Percentiles rank a stretch among this genome's conserved stretches.
Conservation (phyloP, 2,113 vertebrate species). For the Natator depressus region DNA sequence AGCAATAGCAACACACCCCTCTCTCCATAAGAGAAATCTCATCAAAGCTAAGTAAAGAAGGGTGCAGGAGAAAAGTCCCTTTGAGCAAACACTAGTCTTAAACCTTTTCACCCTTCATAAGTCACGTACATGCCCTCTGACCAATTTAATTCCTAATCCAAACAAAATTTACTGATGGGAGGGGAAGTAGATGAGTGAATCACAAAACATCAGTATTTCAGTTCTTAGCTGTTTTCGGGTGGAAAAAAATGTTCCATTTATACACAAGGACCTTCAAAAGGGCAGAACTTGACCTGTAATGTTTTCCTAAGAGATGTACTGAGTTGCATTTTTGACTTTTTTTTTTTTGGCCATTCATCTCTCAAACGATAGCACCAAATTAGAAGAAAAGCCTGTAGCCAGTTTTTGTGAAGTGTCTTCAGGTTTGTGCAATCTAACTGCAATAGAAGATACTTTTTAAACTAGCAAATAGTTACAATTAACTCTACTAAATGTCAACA, state of each 20-base stretch:
- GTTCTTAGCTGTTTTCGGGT: not conserved
- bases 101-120: not conserved
- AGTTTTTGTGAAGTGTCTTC: not conserved
- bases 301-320: not conserved
- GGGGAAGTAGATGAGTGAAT: not conserved
- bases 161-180: not conserved
- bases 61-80: not conserved
- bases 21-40: not conserved
- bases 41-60: not conserved
- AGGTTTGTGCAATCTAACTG: not conserved
- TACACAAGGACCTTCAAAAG: not conserved
- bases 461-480: not conserved
- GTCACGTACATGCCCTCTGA: not conserved
- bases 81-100: not conserved
- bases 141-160: not conserved
- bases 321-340: not conserved
- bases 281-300: not conserved
- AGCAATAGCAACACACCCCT: not conserved
- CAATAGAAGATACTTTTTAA: not conserved
- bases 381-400: not conserved
- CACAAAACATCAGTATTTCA: not conserved
- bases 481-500: constrained; percentile 51
- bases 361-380: fast-evolving
- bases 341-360: not conserved
- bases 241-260: not conserved